Evolutionary conservation across 2,888 invertebrate genomes (phyloP).

Genomic region (Alcis repandata): DNA sequence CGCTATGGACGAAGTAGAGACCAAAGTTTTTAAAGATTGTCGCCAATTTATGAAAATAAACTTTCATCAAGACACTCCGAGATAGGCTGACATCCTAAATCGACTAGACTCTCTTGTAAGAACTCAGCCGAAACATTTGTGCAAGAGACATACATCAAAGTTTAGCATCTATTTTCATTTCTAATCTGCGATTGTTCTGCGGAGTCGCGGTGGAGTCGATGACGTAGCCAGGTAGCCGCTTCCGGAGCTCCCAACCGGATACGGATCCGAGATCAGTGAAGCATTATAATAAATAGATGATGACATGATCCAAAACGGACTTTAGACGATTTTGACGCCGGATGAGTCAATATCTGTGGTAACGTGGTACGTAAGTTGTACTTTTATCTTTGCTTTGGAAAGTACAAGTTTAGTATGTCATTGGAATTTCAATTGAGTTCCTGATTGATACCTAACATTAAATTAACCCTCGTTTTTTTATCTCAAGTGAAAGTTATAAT

Average conservation of each 20-base stretch:
- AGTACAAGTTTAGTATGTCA: too few species aligned
- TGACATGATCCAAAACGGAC: too few species aligned
- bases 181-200: not conserved
- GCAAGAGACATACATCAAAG: not conserved
- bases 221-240: constrained; percentile 1
- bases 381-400: too few species aligned
- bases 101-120: not conserved
- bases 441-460: too few species aligned
- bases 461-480: not conserved
- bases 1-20: too few species aligned
- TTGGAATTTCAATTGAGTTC: too few species aligned
- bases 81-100: not conserved
- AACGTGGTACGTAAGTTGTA: too few species aligned
- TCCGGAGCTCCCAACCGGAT: not conserved
- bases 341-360: not conserved
- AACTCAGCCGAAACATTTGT: too few species aligned
- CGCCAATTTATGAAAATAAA: too few species aligned
- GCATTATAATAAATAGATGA: not conserved
- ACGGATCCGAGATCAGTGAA: not conserved
- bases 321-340: not conserved
- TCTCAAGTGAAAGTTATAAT: too few species aligned
- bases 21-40: too few species aligned
- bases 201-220: not conserved
- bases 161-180: not conserved
- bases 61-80: not conserved